A percentile compares a stretch with the other conserved stretches of the same genome.
Conservation (phyloP, 2,113 vertebrate species). For the Phoxinus phoxinus region DNA sequence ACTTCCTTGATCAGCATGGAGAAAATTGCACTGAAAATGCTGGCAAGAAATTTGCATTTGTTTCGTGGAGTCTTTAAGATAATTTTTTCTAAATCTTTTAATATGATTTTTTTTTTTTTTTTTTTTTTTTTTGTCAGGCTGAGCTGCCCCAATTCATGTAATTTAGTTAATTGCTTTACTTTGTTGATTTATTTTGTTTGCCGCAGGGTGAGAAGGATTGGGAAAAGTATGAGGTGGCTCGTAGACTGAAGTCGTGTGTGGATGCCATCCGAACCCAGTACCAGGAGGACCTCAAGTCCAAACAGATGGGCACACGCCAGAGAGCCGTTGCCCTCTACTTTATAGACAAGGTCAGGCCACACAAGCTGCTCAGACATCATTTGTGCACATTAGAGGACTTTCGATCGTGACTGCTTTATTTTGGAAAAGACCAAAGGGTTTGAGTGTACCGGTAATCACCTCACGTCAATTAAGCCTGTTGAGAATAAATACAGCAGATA, state of each 20-base stretch:
- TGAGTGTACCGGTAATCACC: neutral
- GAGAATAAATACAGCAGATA: neutral
- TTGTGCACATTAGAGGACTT: neutral
- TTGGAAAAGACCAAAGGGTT: neutral
- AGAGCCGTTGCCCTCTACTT: slow-evolving; percentile 77
- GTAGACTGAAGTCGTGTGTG: slow-evolving; percentile 71
- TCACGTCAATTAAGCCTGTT: neutral
- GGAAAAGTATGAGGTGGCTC: slow-evolving; percentile 76
- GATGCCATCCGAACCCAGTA: slow-evolving; percentile 70
- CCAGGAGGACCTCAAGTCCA: slow-evolving; percentile 71
- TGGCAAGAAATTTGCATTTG: neutral
- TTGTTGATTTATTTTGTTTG: neutral
- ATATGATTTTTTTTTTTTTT: neutral
- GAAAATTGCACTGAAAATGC: neutral
- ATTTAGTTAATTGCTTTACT: neutral
- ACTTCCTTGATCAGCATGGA: no score
- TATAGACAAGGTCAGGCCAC: slow-evolving; percentile 72
- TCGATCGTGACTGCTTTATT: neutral
- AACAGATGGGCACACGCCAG: slow-evolving; percentile 71
- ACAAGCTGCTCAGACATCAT: neutral
- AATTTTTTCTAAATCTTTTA: neutral
- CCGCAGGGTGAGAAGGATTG: slow-evolving; percentile 75
- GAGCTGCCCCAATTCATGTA: neutral
- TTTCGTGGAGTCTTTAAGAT: neutral
- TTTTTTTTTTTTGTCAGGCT: neutral